Percentiles rank a stretch among this genome's conserved stretches.
Conservation (phyloP, 2,797 vertebrate species). For the Poecilia gillii region DNA sequence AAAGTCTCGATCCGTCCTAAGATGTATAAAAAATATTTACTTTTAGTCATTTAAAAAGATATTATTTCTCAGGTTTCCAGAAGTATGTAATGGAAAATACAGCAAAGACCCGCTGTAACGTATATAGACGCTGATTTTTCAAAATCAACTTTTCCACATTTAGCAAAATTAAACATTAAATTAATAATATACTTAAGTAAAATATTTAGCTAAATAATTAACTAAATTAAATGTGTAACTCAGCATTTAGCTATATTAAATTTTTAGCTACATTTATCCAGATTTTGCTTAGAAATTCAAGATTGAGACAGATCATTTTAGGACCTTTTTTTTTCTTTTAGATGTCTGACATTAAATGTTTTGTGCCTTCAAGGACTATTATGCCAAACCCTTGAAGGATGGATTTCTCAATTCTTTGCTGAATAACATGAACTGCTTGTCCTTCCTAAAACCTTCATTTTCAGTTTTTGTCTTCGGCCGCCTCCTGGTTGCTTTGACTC, state of each 20-base stretch:
- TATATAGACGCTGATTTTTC: not conserved
- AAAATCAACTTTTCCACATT: too few relatives aligned
- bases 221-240: not conserved
- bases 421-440: not conserved
- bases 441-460: not conserved
- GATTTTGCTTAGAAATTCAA: not conserved
- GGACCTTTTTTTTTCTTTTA: not conserved
- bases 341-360: not conserved
- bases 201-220: not conserved
- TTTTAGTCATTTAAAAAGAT: not conserved
- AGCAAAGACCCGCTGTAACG: not conserved
- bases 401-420: not conserved
- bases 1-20: not conserved
- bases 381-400: not conserved
- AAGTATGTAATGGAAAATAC: not conserved
- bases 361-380: not conserved
- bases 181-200: not conserved
- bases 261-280: not conserved
- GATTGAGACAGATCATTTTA: not conserved
- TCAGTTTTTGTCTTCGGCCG: not conserved
- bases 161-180: not conserved
- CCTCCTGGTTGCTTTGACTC: slow-evolving; percentile 15
- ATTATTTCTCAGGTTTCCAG: not conserved
- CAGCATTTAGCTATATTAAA: not conserved
- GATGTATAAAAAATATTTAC: not conserved